Conservation (phyloP, 2,797 vertebrate species). For the Takifugu rubripes region DNA sequence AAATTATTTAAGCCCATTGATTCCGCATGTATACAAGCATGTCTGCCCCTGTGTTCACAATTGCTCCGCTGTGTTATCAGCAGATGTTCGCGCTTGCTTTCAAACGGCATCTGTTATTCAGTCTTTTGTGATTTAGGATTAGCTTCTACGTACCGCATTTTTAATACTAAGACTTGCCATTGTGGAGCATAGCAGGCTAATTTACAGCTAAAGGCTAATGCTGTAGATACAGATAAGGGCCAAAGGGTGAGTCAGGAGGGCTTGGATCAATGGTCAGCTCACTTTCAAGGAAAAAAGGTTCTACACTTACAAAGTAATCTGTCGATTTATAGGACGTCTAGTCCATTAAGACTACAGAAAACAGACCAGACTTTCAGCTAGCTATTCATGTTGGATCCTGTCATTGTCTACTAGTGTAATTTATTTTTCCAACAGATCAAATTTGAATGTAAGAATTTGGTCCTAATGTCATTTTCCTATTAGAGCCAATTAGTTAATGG, state of each 20-base stretch:
- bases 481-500: conserved; percentile 75
- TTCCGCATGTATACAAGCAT: conserved; percentile 73
- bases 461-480: conserved; percentile 62
- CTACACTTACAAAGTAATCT: no score
- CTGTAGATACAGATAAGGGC: no score
- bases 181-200: background rate
- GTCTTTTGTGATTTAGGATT: conserved; percentile 33
- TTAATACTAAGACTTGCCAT: background rate
- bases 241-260: no score
- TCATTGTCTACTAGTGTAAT: no score
- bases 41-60: conserved; percentile 51
- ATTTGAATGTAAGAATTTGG: conserved; percentile 60
- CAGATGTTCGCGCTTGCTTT: conserved; percentile 40
- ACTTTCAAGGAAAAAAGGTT: no score
- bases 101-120: conserved; percentile 39
- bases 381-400: no score
- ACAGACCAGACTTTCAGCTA: no score
- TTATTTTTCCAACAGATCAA: conserved; percentile 47
- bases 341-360: no score
- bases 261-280: no score
- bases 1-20: conserved; percentile 78
- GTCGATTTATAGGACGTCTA: no score
- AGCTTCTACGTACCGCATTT: background rate
- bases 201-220: no score
- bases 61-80: conserved; percentile 52